Evolutionary conservation across 2,797 vertebrate genomes (phyloP).

Genomic region (Sparus aurata): DNA sequence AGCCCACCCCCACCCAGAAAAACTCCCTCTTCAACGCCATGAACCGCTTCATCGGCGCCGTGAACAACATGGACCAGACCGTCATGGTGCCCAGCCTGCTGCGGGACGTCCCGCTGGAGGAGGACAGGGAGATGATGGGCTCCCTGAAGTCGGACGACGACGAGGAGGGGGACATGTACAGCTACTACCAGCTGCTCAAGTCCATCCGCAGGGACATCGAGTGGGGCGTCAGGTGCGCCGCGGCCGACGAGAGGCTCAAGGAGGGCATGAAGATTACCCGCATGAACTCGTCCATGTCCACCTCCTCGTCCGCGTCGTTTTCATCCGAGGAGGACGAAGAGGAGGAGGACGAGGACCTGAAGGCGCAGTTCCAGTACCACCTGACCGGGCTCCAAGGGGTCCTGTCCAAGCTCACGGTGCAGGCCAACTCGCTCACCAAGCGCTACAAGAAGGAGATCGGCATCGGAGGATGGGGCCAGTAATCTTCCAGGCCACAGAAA

Average conservation of each 20-base stretch:
- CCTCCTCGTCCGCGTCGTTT: constrained; percentile 51
- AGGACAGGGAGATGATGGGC: constrained; percentile 81
- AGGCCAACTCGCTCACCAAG: constrained; percentile 94
- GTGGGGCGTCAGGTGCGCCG: constrained; percentile 91
- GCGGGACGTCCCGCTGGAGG: constrained; percentile 94
- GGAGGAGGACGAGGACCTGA: constrained; percentile 88
- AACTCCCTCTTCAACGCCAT: constrained; percentile 96
- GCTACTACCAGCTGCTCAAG: constrained; percentile 95
- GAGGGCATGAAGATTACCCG: constrained; percentile 85
- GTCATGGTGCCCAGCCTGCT: constrained; percentile 97
- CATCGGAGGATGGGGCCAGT: constrained; percentile 93
- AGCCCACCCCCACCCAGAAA: constrained; percentile 89
- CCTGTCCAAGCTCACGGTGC: constrained; percentile 93
- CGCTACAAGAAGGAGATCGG: constrained; percentile 97
- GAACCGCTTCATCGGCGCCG: constrained; percentile 96
- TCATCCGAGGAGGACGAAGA: constrained; percentile 81
- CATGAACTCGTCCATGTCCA: constrained; percentile 75
- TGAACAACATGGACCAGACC: constrained; percentile 99
- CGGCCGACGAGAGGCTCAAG: constrained; percentile 81
- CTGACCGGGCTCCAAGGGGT: constrained; percentile 94
- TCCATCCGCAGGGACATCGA: constrained; percentile 97
- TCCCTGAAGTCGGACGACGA: constrained; percentile 78
- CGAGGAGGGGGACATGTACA: constrained; percentile 93
- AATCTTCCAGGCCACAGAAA: neutral
- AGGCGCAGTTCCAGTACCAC: constrained; percentile 96